These are phyloP conservation scores for Cheilosia impressa DNA, from an alignment of 2,888 invertebrate genomes.

Conservation along the genomic window DNA sequence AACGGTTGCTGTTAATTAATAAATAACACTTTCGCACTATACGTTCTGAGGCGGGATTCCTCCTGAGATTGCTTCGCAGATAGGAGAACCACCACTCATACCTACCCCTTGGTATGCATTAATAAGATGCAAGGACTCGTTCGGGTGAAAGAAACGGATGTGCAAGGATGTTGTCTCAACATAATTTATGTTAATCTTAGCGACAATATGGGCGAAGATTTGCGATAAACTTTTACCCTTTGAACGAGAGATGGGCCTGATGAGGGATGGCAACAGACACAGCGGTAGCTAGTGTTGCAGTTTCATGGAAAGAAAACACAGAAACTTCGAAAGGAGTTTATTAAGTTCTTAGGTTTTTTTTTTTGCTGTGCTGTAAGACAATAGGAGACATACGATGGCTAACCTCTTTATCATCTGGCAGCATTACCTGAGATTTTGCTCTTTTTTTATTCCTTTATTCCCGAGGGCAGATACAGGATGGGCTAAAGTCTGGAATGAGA, in stretches of 20 bases:
- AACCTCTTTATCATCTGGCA: slow-evolving; percentile 66
- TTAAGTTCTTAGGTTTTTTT: slow-evolving; percentile 48
- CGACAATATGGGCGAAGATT: slow-evolving; percentile 73
- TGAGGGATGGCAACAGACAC: background rate
- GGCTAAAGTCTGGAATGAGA: background rate
- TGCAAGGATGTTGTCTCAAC: slow-evolving; percentile 66
- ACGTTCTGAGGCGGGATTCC: slow-evolving; percentile 9
- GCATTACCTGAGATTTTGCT: slow-evolving; percentile 49
- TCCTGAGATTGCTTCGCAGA: slow-evolving; percentile 26
- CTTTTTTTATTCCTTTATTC: slow-evolving; percentile 32
- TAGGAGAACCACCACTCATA: background rate
- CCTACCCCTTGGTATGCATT: slow-evolving; percentile 45
- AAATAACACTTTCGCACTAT: slow-evolving; percentile 66
- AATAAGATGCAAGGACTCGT: slow-evolving; percentile 66
- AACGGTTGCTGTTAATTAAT: slow-evolving; percentile 66
- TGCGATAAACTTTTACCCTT: slow-evolving; percentile 69
- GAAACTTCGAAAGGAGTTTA: slow-evolving; percentile 55
- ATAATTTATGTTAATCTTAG: slow-evolving; percentile 74
- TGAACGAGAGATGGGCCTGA: background rate
- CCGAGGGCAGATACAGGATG: background rate
- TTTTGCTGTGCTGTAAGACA: slow-evolving; percentile 11
- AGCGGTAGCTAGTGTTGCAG: background rate
- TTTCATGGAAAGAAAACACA: slow-evolving; percentile 25
- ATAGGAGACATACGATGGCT: slow-evolving; percentile 41
- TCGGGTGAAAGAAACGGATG: slow-evolving; percentile 69